Evolutionary conservation across 2,888 invertebrate species (phyloP).

Genomic region (Aspidiotus rigidus): DNA sequence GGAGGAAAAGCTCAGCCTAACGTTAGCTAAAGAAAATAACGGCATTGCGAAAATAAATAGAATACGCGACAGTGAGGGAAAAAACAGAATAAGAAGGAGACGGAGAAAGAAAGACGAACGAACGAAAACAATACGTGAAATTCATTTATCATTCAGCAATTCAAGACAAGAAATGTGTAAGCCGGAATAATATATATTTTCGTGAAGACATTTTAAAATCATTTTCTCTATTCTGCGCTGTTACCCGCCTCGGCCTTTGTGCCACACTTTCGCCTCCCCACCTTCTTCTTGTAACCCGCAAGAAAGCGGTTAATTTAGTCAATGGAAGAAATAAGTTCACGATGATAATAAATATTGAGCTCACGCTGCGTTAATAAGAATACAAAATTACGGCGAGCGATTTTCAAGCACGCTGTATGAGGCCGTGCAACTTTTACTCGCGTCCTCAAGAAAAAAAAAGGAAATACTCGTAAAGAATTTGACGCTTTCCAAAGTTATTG

Average conservation of each 20-base stretch:
- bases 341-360: slow-evolving; percentile 31
- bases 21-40: too few relatives aligned
- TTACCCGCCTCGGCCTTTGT: not conserved
- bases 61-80: not conserved
- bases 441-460: too few relatives aligned
- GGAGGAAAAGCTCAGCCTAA: too few relatives aligned
- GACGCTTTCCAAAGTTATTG: too few relatives aligned
- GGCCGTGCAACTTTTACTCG: too few relatives aligned
- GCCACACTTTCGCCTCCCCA: not conserved
- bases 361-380: slow-evolving; percentile 30
- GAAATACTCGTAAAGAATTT: too few relatives aligned
- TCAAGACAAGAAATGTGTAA: slow-evolving; percentile 3
- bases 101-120: not conserved
- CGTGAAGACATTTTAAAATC: slow-evolving; percentile 32
- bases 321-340: slow-evolving; percentile 33
- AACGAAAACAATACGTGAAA: slow-evolving; percentile 24
- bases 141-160: slow-evolving; percentile 31
- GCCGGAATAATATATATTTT: slow-evolving; percentile 22
- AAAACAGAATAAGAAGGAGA: slow-evolving; percentile 3
- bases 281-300: not conserved
- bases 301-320: slow-evolving; percentile 30
- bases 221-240: slow-evolving; percentile 18
- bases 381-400: not conserved
- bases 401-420: not conserved
- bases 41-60: too few relatives aligned